phyloP scores from a whole-genome alignment of 2,113 vertebrate species.

The Mirounga angustirostris region DNA sequence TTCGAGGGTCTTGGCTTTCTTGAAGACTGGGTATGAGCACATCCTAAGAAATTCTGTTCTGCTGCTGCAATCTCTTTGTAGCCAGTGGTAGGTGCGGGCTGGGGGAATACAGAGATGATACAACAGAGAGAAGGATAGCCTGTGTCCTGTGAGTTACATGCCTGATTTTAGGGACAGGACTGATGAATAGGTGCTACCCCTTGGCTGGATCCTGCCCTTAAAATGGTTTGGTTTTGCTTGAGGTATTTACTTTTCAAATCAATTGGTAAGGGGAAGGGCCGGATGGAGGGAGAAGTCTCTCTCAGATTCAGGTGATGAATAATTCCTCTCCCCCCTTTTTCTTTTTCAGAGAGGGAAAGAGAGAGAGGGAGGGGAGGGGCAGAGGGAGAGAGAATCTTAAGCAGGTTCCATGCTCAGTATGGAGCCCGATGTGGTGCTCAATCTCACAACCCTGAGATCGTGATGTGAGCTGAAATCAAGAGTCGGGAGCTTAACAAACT shows the following conservation, averaged over 20 bases:
- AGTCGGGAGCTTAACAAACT: not conserved
- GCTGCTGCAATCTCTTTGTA: not conserved
- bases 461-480: not conserved
- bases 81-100: not conserved
- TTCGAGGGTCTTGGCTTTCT: not conserved
- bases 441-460: not conserved
- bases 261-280: not conserved
- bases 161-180: not conserved
- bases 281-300: not conserved
- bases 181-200: not conserved
- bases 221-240: not conserved
- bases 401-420: not conserved
- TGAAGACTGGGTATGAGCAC: not conserved
- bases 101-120: not conserved
- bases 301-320: not conserved
- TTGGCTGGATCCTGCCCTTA: not conserved
- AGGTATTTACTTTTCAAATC: not conserved
- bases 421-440: not conserved
- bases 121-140: not conserved
- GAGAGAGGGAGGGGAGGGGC: not conserved
- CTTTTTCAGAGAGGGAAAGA: not conserved
- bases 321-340: not conserved
- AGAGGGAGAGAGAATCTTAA: not conserved
- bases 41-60: constrained; percentile 4
- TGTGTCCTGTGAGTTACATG: not conserved